Evolutionary conservation across 2,888 invertebrate species (phyloP).

Genomic region (Lasiommata megera): DNA sequence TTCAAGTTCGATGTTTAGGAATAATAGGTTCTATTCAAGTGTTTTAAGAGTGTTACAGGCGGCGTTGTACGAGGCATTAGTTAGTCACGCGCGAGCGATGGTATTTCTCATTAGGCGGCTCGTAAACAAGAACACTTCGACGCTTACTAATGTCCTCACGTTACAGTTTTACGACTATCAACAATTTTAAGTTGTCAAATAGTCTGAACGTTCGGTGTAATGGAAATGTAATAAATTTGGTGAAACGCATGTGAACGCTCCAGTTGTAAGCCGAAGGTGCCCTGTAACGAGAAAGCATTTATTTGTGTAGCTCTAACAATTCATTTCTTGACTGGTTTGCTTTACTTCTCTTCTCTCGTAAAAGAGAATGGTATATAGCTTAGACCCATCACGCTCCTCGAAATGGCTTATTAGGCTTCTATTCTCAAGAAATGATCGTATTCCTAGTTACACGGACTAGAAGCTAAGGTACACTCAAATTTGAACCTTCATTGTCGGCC

Average conservation of each 20-base stretch:
- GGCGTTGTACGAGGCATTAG: constrained; percentile 46
- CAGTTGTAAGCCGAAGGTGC: constrained; percentile 2
- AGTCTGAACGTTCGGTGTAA: constrained; percentile 41
- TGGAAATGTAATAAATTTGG: constrained; percentile 50
- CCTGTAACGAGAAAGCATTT: not conserved
- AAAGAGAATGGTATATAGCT: too few relatives aligned
- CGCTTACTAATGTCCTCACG: constrained; percentile 67
- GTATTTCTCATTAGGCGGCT: constrained; percentile 68
- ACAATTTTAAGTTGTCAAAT: constrained; percentile 52
- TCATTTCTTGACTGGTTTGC: not conserved
- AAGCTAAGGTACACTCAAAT: too few relatives aligned
- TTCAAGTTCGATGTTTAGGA: constrained; percentile 16
- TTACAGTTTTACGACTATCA: constrained; percentile 65
- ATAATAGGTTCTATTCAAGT: constrained; percentile 23
- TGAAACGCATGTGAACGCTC: constrained; percentile 12
- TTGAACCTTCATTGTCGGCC: too few relatives aligned
- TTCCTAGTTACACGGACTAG: too few relatives aligned
- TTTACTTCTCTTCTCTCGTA: not conserved
- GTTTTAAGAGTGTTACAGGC: constrained; percentile 18
- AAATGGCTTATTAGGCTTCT: too few relatives aligned
- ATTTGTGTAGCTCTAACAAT: not conserved
- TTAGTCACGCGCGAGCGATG: constrained; percentile 61
- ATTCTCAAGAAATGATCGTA: too few relatives aligned
- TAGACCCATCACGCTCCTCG: too few relatives aligned
- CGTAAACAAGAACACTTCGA: constrained; percentile 71